Evolutionary conservation across 2,797 vertebrate genomes (phyloP).

Genomic region (Staurois parvus): DNA sequence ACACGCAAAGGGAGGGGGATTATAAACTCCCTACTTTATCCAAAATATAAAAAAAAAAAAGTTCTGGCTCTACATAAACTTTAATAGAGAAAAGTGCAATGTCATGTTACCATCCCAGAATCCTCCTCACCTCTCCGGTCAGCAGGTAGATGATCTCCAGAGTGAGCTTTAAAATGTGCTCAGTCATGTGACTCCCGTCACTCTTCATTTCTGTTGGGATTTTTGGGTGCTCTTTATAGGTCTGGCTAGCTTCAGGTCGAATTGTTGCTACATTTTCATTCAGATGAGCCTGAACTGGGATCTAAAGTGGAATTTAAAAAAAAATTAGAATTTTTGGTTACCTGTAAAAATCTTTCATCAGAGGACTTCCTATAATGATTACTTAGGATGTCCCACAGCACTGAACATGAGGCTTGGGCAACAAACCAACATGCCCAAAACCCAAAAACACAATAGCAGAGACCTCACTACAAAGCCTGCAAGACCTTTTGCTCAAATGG

Average conservation of each 20-base stretch:
- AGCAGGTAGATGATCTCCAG: constrained; percentile 21
- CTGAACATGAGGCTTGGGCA: too few relatives aligned
- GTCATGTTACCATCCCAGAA: not conserved
- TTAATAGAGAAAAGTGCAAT: not conserved
- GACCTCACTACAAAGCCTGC: too few relatives aligned
- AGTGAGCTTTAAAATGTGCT: not conserved
- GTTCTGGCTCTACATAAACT: not conserved
- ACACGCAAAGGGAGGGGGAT: not conserved
- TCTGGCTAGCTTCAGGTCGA: not conserved
- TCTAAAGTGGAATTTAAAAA: not conserved
- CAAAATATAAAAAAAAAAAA: too few relatives aligned
- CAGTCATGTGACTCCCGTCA: not conserved
- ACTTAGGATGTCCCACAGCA: too few relatives aligned
- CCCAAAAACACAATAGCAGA: too few relatives aligned
- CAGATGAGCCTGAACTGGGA: not conserved
- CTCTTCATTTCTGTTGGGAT: not conserved
- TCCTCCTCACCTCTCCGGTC: constrained; percentile 11
- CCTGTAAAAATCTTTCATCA: too few relatives aligned
- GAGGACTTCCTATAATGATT: too few relatives aligned
- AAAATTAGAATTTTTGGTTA: not conserved
- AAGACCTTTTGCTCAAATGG: too few relatives aligned
- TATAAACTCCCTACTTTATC: not conserved
- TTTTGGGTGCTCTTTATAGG: not conserved
- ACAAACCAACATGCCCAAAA: too few relatives aligned
- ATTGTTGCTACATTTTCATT: not conserved